Conservation (phyloP, 1,140 invertebrate genomes). For the Diprion similis region DNA sequence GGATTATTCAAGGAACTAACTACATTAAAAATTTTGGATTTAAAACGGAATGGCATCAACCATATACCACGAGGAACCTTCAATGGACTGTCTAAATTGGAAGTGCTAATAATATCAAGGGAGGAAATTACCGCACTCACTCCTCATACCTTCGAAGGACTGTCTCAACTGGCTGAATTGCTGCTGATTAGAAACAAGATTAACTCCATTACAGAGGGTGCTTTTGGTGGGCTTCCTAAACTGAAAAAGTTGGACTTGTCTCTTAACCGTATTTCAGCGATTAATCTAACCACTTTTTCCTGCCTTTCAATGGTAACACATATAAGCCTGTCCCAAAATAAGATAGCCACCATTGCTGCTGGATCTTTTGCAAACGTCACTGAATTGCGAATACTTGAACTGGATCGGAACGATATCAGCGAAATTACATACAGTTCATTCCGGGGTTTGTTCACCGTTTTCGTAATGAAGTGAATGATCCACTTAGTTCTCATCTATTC, state of each 20-base stretch:
- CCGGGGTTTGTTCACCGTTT: too few species aligned
- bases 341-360: slow-evolving; percentile 21
- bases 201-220: background rate
- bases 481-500: too few species aligned
- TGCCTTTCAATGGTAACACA: too few species aligned
- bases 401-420: slow-evolving; percentile 26
- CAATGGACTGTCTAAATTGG: slow-evolving; percentile 19
- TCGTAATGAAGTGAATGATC: too few species aligned
- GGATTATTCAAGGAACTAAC: slow-evolving; percentile 29
- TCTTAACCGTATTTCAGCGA: too few species aligned
- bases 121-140: slow-evolving; percentile 26
- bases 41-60: slow-evolving; percentile 29
- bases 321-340: too few species aligned
- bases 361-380: slow-evolving; percentile 20
- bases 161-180: slow-evolving; percentile 16
- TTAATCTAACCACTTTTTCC: too few species aligned
- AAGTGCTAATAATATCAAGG: slow-evolving; percentile 20
- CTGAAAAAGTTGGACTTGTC: too few species aligned
- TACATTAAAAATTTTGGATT: slow-evolving; percentile 13
- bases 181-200: slow-evolving; percentile 33
- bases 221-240: slow-evolving; percentile 20
- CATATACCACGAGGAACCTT: slow-evolving; percentile 30
- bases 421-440: slow-evolving; percentile 9
- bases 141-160: slow-evolving; percentile 17
- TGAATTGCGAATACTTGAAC: slow-evolving; percentile 19